These are phyloP conservation scores for Sinocyclocheilus grahami DNA, from an alignment of 2,113 vertebrate genomes.

Conservation along the genomic window DNA sequence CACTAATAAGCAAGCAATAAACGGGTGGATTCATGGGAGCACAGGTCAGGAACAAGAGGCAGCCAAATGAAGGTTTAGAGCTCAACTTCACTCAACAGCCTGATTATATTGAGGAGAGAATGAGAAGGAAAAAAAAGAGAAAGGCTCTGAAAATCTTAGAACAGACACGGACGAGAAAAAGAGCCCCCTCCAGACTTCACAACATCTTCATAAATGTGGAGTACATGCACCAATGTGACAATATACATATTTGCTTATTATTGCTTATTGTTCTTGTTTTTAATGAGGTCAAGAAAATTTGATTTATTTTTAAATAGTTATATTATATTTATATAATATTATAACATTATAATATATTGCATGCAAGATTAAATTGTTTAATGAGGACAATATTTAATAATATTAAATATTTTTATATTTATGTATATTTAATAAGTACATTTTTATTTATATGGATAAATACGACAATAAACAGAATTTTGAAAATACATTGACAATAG, in stretches of 20 bases:
- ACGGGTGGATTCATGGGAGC: constrained; percentile 3
- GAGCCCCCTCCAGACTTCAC: constrained; percentile 19
- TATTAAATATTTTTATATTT: background rate
- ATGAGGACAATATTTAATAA: background rate
- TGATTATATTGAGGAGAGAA: constrained; percentile 44
- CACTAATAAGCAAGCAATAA: background rate
- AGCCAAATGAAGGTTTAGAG: constrained; percentile 46
- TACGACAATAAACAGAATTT: background rate
- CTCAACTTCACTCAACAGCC: constrained; percentile 47
- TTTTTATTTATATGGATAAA: background rate
- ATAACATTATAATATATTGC: no score
- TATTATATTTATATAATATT: no score
- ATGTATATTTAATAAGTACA: background rate
- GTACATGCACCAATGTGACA: constrained; percentile 30
- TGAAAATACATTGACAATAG: background rate
- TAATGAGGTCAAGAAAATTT: no score
- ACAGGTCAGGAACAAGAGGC: constrained; percentile 9
- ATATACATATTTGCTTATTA: no score
- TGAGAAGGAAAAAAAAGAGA: constrained; percentile 5
- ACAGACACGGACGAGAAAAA: background rate
- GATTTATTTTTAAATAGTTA: no score
- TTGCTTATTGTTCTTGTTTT: no score
- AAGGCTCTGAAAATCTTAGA: constrained; percentile 27
- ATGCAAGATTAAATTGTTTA: background rate
- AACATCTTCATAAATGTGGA: constrained; percentile 53